Evolutionary conservation across 1,140 invertebrate species (phyloP), one percentile per base, ranked within the genome.

Genomic region (Aethina tumida): DNA sequence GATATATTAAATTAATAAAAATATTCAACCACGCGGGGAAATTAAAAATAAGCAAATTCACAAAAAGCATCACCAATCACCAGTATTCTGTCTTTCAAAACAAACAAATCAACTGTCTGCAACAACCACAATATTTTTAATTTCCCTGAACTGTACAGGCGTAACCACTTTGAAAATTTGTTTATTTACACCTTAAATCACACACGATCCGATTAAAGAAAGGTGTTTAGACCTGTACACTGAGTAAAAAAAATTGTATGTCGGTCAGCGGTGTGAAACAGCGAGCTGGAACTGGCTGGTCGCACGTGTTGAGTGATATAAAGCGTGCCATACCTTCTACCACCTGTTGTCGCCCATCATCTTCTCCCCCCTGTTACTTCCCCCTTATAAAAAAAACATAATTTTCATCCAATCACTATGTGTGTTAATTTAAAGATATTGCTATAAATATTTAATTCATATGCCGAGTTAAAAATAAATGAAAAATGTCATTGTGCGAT

Each of bases 241-340:
- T 48, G 26, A 30, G 43, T 45, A 45, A 38, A 40, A 15, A 18
- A n/a, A 38, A 21, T 36, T 27, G 22, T 43, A 45, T 43, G 38
- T 49, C 40, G 35, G 39, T 40, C 46, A 47, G 51, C 51, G 51
- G 44, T 53, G 51, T 53, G 51, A 38, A 53, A 44, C 40, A 39
- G 51, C 49, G 51, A 41, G 51, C 49, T 46, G 36, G 48, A 42
- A 48, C 40, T 49, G 39, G 53, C 48, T 50, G 50, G 39, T 50
- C 40, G 55, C 55, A 57, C 50, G 55, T 57, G 49, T 50, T 52
- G 49, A 49, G 53, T 55, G 53, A 55, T 52, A 50, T 47, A 49
- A 45, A 58, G 50, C 56, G 56, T 58, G 56, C 56, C 56, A 58
- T 58, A 52, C 42, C 26, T 24, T 40, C 37, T 24, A 45, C 38